Evolutionary conservation across 2,888 invertebrate genomes (phyloP).

Genomic region (Oscheius sp.): DNA sequence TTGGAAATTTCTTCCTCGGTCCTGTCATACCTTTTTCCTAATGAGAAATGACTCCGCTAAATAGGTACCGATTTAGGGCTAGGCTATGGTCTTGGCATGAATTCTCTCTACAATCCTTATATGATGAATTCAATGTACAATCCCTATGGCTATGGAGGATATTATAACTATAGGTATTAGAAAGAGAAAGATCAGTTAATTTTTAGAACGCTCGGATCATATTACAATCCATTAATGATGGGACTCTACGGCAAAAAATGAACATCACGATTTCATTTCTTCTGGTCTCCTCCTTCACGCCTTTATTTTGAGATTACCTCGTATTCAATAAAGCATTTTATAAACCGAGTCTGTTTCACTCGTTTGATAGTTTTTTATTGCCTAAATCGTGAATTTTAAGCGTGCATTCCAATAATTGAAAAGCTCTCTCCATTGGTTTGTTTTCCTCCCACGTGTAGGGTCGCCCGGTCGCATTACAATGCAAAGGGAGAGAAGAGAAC

Average conservation of each 20-base stretch:
- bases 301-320: slow-evolving; percentile 8
- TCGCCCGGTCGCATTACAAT: neutral
- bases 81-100: neutral
- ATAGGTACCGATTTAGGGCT: neutral
- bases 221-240: slow-evolving; percentile 22
- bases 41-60: too few relatives aligned
- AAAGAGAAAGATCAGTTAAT: too few relatives aligned
- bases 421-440: neutral
- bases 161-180: slow-evolving; percentile 10
- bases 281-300: neutral
- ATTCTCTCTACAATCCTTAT: neutral
- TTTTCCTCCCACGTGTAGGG: slow-evolving; percentile 5
- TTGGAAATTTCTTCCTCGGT: slow-evolving; percentile 13
- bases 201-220: slow-evolving; percentile 3
- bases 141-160: slow-evolving; percentile 18
- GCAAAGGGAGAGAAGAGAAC: too few relatives aligned
- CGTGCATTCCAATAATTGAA: too few relatives aligned
- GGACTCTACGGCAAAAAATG: slow-evolving; percentile 16
- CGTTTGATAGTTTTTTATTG: neutral
- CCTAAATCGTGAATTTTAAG: neutral
- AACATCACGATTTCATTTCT: neutral
- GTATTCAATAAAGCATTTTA: slow-evolving; percentile 8
- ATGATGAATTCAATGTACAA: slow-evolving; percentile 18
- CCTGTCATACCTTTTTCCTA: slow-evolving; percentile 3
- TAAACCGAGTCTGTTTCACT: too few relatives aligned